phyloP scores from a whole-genome alignment of 1,140 invertebrate genomes.

The Branchinecta lynchi region DNA sequence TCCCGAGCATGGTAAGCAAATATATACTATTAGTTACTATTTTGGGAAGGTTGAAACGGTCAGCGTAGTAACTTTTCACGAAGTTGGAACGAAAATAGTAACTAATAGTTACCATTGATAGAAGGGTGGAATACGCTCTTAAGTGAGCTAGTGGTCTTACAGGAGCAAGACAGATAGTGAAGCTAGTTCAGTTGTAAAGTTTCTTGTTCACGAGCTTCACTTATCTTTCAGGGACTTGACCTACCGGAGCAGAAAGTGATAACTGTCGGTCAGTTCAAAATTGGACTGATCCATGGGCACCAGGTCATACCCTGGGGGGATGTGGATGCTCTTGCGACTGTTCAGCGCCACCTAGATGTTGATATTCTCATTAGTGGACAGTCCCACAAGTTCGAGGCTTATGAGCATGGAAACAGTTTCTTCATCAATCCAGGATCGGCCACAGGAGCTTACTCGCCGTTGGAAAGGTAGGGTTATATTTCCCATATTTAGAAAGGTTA shows the following conservation, averaged over 20 bases:
- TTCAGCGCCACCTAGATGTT: conserved; percentile 93
- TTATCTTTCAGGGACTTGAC: conserved; percentile 56
- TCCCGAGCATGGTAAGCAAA: too few species aligned
- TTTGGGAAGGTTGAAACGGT: too few species aligned
- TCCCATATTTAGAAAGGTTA: conserved; percentile 7
- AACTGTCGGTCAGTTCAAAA: conserved; percentile 94
- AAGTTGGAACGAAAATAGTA: too few species aligned
- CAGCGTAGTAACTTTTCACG: too few species aligned
- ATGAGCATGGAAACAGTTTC: conserved; percentile 97
- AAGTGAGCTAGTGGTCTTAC: too few species aligned
- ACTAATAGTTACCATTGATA: too few species aligned
- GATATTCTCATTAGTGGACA: conserved; percentile 98
- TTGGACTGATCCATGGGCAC: conserved; percentile 94
- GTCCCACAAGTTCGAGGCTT: conserved; percentile 96
- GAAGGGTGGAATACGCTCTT: too few species aligned
- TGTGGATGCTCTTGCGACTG: conserved; percentile 73
- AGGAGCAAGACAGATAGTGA: too few species aligned
- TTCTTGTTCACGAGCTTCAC: conserved; percentile 12
- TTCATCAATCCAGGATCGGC: conserved; percentile 99
- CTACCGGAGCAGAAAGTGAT: conserved; percentile 99
- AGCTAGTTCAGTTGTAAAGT: too few species aligned
- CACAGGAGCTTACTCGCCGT: conserved; percentile 88
- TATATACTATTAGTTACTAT: too few species aligned
- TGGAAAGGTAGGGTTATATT: conserved; percentile 56
- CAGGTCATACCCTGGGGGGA: conserved; percentile 95